A percentile compares a stretch with the other conserved stretches of the same genome.
phyloP scores from a whole-genome alignment of 2,797 vertebrate genomes.

The Prunella strophiata region DNA sequence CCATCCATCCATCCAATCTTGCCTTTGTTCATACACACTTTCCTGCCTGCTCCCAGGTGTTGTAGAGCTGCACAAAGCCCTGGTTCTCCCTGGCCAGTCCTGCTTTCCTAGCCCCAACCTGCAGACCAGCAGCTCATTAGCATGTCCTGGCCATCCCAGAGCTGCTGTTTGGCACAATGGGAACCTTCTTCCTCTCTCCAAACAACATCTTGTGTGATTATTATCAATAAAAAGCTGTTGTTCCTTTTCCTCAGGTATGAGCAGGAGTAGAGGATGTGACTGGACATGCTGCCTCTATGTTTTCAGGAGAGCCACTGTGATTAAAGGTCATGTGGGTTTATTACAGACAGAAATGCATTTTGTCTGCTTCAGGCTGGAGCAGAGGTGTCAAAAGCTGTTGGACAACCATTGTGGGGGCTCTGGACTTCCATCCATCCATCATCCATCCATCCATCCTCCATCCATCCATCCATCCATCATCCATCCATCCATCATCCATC shows the following conservation, averaged over 20 bases:
- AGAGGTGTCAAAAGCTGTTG: not conserved
- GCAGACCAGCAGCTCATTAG: not conserved
- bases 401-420: rapidly evolving
- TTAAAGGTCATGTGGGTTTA: not conserved
- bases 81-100: not conserved
- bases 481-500: too few species aligned
- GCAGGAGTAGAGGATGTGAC: not conserved
- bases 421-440: too few species aligned
- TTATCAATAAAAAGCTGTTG: not conserved
- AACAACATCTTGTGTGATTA: not conserved
- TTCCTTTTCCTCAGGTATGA: not conserved
- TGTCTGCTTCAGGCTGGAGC: not conserved
- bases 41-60: rapidly evolving
- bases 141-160: not conserved
- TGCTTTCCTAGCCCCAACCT: not conserved
- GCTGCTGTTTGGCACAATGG: not conserved
- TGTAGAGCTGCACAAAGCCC: not conserved
- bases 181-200: not conserved
- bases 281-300: not conserved
- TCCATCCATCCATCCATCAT: too few species aligned
- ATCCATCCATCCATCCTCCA: too few species aligned
- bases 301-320: not conserved
- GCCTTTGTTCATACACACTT: not conserved
- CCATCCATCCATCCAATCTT: not conserved
- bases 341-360: not conserved